Evolutionary conservation across 2,113 vertebrate genomes (phyloP), one percentile per base, ranked within the genome.

Genomic region (Phasianus colchicus): DNA sequence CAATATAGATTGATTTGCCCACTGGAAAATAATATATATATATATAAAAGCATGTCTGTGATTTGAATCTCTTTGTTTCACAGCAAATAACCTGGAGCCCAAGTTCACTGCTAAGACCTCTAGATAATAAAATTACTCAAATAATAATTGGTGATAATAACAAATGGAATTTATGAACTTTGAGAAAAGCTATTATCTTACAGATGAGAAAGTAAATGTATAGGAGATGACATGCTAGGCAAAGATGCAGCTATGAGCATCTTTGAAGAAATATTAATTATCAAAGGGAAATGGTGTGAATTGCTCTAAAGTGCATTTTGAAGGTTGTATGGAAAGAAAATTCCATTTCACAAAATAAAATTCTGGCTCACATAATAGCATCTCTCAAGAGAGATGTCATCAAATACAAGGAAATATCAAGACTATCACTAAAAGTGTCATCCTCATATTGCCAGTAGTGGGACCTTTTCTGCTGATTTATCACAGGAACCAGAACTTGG

Each of bases 1-100:
- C 3, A 0, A 1, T 72, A 27, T 38, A 30, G 24, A 16, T 73
- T 52, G 4, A 29, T 54, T 58, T 30, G 1, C 1, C 2, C 10
- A 15, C 3, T 73, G 13, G 17, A 48, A 54, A 61, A 22, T 63
- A 8, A 70, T 8, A 54, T 38, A 38, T 38, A 38, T 38, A 38
- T 38, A 67, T 63, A 19, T 8, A 57, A 70, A 29, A 57, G 1
- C 15, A 2, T 60, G 1, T 36, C 20, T 4, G 1, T 82, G 11
- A 18, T 58, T 48, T 48, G 10, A 86, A 36, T 70, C 16, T 66
- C 45, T 11, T 70, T 89, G 5, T 34, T 43, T 81, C n/a, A 27
- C n/a, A 78, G 30, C 10, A 81, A 48, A 58, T 3, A 66, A 27
- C 4, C 8, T 21, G 25, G n/a, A 81, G 10, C 5, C 13, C 14